Evolutionary conservation across 2,888 invertebrate genomes (phyloP), one percentile per base, ranked within the genome.

Genomic region (Hermodice carunculata): DNA sequence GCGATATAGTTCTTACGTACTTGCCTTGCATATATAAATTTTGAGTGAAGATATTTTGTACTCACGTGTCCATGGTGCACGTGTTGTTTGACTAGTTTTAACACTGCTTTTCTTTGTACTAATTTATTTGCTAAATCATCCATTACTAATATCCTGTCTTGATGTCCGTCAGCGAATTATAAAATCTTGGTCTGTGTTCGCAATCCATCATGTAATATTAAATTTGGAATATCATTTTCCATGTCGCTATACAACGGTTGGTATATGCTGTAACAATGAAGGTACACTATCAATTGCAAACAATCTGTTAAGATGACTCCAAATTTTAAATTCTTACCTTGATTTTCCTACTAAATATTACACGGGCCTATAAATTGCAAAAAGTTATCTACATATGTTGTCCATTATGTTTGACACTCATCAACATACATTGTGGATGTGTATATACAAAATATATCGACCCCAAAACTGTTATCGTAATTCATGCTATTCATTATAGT

Each of bases 201-300:
- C 19, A 52, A 52, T 14, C 52, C 52, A 17, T 52, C 19, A 19
- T 52, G 32, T 4, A 52, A 31, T 31, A 19, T 52, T 31, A 52
- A 24, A n/a, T 48, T 48, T 14, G 48, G 29, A 32, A 29, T 32
- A 52, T 52, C 11, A n/a, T 52, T 22, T 32, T 52, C 52, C 52
- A 52, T 52, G 4, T 52, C 52, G 6, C 34, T 34, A 31, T 32
- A 52, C 6, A 32, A n/a, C 17, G 22, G 14, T 19, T 52, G 52
- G 11, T 22, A 52, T 4, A 19, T 19, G 6, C 52, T 34, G 28
- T 52, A 52, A 31, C 52, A 52, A 31, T 52, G 34, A 22, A 52
- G 52, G 52, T 14, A 34, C 32, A 31, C 34, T 22, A n/a, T 52
- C 31, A 8, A 17, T 22, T 32, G 11, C 17, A n/a, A 52, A 52